Base-by-base conservation (phyloP, 2,888 invertebrate species). In the Odontothrips loti region DNA sequence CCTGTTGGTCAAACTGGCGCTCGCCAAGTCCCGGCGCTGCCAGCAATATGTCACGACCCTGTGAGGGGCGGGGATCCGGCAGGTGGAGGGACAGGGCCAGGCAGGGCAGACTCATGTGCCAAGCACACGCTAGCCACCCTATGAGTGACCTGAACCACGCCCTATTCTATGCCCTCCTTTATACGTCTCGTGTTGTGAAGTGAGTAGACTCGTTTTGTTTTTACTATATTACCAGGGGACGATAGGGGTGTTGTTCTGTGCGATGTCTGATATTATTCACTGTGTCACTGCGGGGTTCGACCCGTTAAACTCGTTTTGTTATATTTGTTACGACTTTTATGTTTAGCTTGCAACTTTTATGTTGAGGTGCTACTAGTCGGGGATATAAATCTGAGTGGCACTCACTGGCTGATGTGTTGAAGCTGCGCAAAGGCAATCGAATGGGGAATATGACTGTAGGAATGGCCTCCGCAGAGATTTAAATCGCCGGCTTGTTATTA, bases 11-110 rank as follows among this genome's bases (percentile, higher is more conserved):
- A 75, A 75, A 12, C 27, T 75, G 68, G 68, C 68, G 23, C 68
- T 75, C 68, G 68, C 68, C 68, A 75, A 75, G 68, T 75, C 68
- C 23, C 68, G 68, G 23, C 68, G 68, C 23, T 75, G 68, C 68
- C 68, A 75, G 68, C 68, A 75, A 27, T 75, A 75, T 27, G 68
- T 75, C 68, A 75, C 68, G 68, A 75, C 68, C 23, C 27, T 75
- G 23, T 75, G 68, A 75, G 0, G 68, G 23, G 27, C 68, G 68
- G 23, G n/a, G 68, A n/a, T 1, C 68, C 8, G 68, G 27, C 27
- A 6, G 68, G 23, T 0, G 68, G 11, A 12, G 27, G 23, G 27
- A 27, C 68, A 27, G 27, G 58, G 58, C 34, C 68, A 27, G 9
- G 68, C 68, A 27, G 23, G 68, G 11, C 27, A 27, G 68, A 75